Evolutionary conservation across 1,140 invertebrate species (phyloP).

Genomic region (Dinothrombium tinctorium): DNA sequence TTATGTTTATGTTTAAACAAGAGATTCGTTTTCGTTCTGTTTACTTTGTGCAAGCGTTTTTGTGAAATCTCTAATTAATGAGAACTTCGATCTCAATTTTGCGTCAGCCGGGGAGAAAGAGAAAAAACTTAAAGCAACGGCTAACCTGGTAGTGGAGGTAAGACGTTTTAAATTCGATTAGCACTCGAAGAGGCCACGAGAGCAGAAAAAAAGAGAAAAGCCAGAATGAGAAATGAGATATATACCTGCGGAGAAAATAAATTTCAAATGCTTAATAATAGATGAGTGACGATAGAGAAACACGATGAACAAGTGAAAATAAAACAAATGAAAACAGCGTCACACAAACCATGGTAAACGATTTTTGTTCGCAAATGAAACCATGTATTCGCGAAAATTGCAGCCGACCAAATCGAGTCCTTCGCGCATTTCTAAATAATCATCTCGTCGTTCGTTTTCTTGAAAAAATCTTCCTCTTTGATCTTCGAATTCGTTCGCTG

Average conservation of each 20-base stretch:
- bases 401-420: constrained; percentile 53
- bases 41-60: too few relatives aligned
- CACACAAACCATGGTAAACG: constrained; percentile 30
- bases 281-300: neutral
- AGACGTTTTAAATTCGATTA: constrained; percentile 61
- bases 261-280: neutral
- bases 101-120: too few relatives aligned
- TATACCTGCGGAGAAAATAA: constrained; percentile 29
- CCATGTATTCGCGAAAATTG: constrained; percentile 41
- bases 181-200: constrained; percentile 55
- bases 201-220: constrained; percentile 42
- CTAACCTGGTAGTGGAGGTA: constrained; percentile 36
- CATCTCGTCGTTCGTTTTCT: constrained; percentile 51
- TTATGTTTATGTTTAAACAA: too few relatives aligned
- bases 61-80: too few relatives aligned
- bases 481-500: constrained; percentile 45
- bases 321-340: neutral
- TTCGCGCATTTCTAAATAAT: constrained; percentile 71
- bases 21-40: too few relatives aligned
- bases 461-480: constrained; percentile 51
- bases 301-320: neutral
- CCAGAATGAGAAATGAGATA: constrained; percentile 42
- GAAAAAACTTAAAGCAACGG: neutral
- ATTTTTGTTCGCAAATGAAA: constrained; percentile 40
- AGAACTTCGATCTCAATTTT: too few relatives aligned